Evolutionary conservation across 2,888 invertebrate species (phyloP), one percentile per base, ranked within the genome.

Genomic region (Cyclophora punctaria): DNA sequence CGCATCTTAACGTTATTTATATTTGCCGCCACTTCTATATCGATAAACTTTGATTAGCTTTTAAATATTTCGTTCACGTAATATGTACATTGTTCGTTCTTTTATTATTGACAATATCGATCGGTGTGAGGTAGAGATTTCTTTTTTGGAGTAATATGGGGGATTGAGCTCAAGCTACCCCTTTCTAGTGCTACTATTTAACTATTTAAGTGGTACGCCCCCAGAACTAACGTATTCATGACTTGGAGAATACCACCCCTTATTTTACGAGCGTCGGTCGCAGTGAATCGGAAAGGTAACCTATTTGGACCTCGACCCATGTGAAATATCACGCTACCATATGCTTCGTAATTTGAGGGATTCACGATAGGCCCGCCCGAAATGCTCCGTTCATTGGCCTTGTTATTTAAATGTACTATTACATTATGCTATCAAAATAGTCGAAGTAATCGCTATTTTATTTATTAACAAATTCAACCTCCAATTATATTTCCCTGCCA

Each of bases 141-240:
- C 54, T 54, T 50, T 56, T 59, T 57, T 51, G 53, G 37, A 51
- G 50, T 49, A 52, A 53, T 50, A 53, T 49, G 49, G 59, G 56
- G 57, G 52, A 51, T 57, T 53, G 51, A 51, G 58, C 53, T 71
- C 58, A 59, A 63, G 52, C 63, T 67, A 70, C 71, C 71, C 72
- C 69, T 71, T 72, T 67, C 69, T 62, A 61, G 67, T 69, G 70
- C 63, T 58, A 69, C 80, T 83, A 75, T 83, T 85, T 84, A 84
- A 84, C 79, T 83, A 85, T 85, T 85, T 80, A 86, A 79, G 73
- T 68, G 71, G 73, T 70, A 75, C 72, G 71, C 72, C 67, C 67
- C 70, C 66, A 65, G 66, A 68, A 73, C 79, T 87, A 82, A 83
- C 80, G 76, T 85, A 86, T 86, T 86, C 86, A 87, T 86, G 86